Evolutionary conservation across 2,113 vertebrate genomes (phyloP), one percentile per base, ranked within the genome.

Genomic region (Neodon shergylaensis): DNA sequence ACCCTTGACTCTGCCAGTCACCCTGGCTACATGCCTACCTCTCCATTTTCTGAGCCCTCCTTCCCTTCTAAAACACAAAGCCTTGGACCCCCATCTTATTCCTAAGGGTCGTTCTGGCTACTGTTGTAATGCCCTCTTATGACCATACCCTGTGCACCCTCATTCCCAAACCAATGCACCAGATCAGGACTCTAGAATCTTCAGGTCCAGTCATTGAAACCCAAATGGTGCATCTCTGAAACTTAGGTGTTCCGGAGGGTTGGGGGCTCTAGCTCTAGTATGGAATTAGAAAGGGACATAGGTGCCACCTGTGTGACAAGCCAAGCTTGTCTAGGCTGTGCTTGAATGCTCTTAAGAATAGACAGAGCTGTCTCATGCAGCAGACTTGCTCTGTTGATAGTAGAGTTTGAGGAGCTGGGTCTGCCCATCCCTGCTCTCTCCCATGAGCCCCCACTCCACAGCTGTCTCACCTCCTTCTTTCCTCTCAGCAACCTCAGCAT

Each of bases 401-500:
- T 2, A 7, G 87, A n/a, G 54, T 66, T 13, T 16, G 73, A 36
- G 36, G 44, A 52, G n/a, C 83, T 84, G 87, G 68, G 47, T 84
- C 33, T 88, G 58, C 36, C 61, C 39, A 52, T 16, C 21, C 36
- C 52, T 21, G 13, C 52, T 90, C 19, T 17, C 74, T 90, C 44
- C 49, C 12, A 13, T 61, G 52, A 79, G 44, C 33, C 28, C 52
- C 70, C 36, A 5, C 28, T n/a, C 28, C 26, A 47, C 36, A 42
- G 79, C 31, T 12, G 14, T 7, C 70, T 88, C 44, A 26, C 44
- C 72, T 76, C 73, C 61, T 52, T 88, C 26, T n/a, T 4, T 49
- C 82, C 76, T 88, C 89, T 91, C 78, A 89, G 94, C 82, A 95
- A 85, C 81, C 24, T 44, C 88, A 77, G 92, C 88, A 85, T 70